Base-by-base conservation (phyloP, 2,888 invertebrate genomes). In the Trachelus stipa region DNA sequence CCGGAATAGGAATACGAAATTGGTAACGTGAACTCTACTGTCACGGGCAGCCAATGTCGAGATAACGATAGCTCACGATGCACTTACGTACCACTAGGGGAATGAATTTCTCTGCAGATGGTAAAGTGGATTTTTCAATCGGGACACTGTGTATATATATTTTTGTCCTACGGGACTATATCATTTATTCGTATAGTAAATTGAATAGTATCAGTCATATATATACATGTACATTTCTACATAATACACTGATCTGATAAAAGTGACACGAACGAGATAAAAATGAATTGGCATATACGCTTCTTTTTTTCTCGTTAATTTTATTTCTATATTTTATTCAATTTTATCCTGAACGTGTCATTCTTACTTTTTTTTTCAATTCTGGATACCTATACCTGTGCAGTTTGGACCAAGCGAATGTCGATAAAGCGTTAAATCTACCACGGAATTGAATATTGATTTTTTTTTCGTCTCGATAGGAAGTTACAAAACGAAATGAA, bases 41-140 rank as follows among this genome's bases (percentile, higher is more conserved):
- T 56, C 56, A 56, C 56, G 56, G 56, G 56, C 56, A 56, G 56
- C 23, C 23, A 56, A 56, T 23, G 23, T 23, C 23, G 56, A 23
- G 56, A 56, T 56, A 56, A 56, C 56, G 56, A 56, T 56, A 56
- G 56, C 56, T 56, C 56, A 56, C 56, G 56, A 56, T 56, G 56
- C 56, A 56, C 56, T 56, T 56, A 56, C 56, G 56, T 56, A 56
- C 56, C 56, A 23, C 56, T 23, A 9, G 56, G 56, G 56, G 23
- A 56, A 56, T 56, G 56, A 56, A 23, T 56, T 23, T 56, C 56
- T 56, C 56, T 30, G 15, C 71, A 30, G 30, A 3, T 12, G 71
- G 34, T 34, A 71, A 71, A 30, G 71, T 71, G 71, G 30, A 71
- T 30, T 71, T 71, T 71, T 71, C 71, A 71, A 71, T 71, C 31